Conservation (phyloP, 2,113 vertebrate species). For the Eonycteris spelaea region DNA sequence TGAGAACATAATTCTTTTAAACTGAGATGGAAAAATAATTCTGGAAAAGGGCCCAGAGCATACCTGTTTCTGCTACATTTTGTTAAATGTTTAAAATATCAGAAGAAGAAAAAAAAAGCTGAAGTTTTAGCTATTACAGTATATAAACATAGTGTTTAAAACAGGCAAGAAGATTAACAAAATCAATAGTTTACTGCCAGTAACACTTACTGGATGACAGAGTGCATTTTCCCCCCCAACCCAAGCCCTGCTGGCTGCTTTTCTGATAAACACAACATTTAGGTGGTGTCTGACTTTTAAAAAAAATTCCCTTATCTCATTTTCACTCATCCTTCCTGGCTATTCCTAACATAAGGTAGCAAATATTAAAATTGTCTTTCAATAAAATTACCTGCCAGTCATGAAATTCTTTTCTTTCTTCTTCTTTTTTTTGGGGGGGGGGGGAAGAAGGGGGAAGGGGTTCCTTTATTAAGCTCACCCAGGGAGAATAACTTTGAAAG, state of each 20-base stretch:
- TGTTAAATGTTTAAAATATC: background rate
- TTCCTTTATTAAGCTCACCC: constrained; percentile 69
- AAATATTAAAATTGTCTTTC: constrained; percentile 43
- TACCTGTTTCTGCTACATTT: background rate
- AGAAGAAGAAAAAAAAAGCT: constrained; percentile 9
- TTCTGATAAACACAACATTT: background rate
- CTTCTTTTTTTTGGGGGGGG: background rate
- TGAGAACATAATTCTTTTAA: background rate
- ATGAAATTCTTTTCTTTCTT: constrained; percentile 60
- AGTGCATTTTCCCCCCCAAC: background rate
- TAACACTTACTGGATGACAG: background rate
- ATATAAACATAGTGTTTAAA: background rate
- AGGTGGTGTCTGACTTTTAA: background rate
- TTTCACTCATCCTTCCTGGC: background rate
- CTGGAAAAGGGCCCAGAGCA: background rate
- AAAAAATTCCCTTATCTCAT: background rate
- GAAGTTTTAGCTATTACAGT: background rate
- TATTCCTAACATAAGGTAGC: background rate
- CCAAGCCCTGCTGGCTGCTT: background rate
- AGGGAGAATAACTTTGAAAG: constrained; percentile 83
- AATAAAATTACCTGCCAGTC: constrained; percentile 70
- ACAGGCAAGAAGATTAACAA: background rate
- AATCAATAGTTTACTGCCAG: background rate
- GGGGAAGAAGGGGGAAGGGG: background rate
- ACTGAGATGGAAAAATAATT: background rate